Evolutionary conservation across 2,797 vertebrate genomes (phyloP), one percentile per base, ranked within the genome.

Genomic region (Clarias pachynema): DNA sequence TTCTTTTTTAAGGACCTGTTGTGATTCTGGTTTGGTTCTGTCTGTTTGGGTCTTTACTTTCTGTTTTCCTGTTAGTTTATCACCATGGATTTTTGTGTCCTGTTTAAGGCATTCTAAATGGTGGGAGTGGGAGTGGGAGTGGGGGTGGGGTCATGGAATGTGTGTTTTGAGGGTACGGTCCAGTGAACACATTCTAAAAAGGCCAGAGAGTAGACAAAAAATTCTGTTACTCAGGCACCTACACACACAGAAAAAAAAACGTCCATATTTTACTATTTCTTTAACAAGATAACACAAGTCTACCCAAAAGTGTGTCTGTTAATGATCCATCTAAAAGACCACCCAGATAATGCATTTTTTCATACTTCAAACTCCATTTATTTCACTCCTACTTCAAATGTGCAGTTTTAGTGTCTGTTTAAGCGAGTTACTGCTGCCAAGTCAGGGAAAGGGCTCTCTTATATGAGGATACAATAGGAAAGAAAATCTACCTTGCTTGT

Each of bases 111-210:
- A 82, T 65, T 85, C 68, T 83, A 82, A 87, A 89, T 85, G 56
- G 80, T 31, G 26, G 7, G 29, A n/a, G 66, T 59, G 26, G 7
- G 29, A n/a, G 66, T 59, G 63, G 72, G 80, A 40, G 5, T 57
- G 49, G 37, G 57, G 20, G 57, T 10, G 14, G 12, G 12, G 49
- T 53, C 49, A 53, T 53, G 18, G 24, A 62, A 69, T 84, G 70
- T 87, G 81, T 56, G 44, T 57, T 86, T 59, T 49, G 20, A 80
- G 59, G 79, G 79, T 82, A 81, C 72, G 80, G 86, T 85, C 63
- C 81, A 89, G 74, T n/a, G 74, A 81, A 86, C 79, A 87, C 70
- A 73, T 85, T 79, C 82, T 91, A 87, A 89, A 59, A 86, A 66
- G 85, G 86, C 72, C 59, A 68, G 44, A 49, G 85, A 74, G 60